Evolutionary conservation across 1,140 invertebrate genomes (phyloP).

Genomic region (Danaus plexippus): DNA sequence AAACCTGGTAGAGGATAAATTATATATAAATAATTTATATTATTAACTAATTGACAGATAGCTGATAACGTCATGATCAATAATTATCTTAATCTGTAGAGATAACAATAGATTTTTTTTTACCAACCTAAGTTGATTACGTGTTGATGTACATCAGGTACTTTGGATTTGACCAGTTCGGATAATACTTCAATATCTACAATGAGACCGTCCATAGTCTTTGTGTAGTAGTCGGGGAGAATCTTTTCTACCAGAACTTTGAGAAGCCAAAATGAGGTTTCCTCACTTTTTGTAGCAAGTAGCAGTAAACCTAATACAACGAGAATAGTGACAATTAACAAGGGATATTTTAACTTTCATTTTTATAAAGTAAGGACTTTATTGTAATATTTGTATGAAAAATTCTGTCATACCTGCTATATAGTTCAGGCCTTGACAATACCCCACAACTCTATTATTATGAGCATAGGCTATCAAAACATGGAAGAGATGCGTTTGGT

Average conservation of each 20-base stretch:
- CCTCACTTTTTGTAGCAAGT: constrained; percentile 89
- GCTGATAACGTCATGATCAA: background rate
- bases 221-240: constrained; percentile 90
- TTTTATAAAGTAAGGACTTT: background rate
- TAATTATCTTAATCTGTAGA: constrained; percentile 7
- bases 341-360: background rate
- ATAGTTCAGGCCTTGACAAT: constrained; percentile 96
- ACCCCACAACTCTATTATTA: constrained; percentile 88
- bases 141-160: constrained; percentile 85
- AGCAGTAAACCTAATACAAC: constrained; percentile 79
- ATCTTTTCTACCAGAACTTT: constrained; percentile 90
- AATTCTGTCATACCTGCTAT: constrained; percentile 77
- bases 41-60: constrained; percentile 2
- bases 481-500: constrained; percentile 85
- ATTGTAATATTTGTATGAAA: background rate
- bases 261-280: constrained; percentile 92
- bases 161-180: constrained; percentile 85
- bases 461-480: constrained; percentile 91
- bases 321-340: background rate
- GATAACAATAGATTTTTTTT: constrained; percentile 10
- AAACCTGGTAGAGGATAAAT: constrained; percentile 68
- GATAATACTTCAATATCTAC: constrained; percentile 90
- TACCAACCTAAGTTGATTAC: constrained; percentile 77
- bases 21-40: constrained; percentile 1
- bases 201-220: constrained; percentile 88